These are phyloP conservation scores for Dissostichus mawsoni DNA, from an alignment of 2,113 vertebrate species.

Conservation along the genomic window DNA sequence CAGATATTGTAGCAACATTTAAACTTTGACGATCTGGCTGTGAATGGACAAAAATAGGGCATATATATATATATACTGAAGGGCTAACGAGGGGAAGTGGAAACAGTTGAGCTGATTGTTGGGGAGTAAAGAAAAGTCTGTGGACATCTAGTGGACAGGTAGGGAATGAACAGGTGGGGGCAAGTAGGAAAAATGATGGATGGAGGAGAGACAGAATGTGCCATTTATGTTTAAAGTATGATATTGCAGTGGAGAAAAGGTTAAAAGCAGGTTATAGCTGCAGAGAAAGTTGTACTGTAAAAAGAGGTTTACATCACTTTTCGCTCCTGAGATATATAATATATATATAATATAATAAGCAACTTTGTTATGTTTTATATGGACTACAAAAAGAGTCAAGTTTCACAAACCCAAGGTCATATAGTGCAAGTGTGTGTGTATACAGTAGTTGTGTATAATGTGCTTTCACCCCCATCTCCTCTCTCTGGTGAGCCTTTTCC, in stretches of 20 bases:
- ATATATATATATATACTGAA: not conserved
- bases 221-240: too few species aligned
- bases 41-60: too few species aligned
- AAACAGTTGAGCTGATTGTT: not conserved
- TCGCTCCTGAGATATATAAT: too few species aligned
- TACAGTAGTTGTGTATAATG: not conserved
- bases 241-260: too few species aligned
- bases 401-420: not conserved
- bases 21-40: not conserved
- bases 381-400: not conserved
- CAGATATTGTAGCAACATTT: not conserved
- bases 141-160: not conserved
- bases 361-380: not conserved
- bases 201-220: too few species aligned
- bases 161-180: not conserved
- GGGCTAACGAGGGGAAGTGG: not conserved
- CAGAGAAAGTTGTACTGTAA: too few species aligned
- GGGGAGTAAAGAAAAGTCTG: not conserved
- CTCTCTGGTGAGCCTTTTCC: not conserved
- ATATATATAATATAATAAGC: too few species aligned
- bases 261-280: too few species aligned
- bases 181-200: not conserved
- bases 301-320: too few species aligned
- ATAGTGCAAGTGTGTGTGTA: not conserved
- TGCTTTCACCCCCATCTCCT: not conserved